Evolutionary conservation across 2,888 invertebrate species (phyloP), one percentile per base, ranked within the genome.

Genomic region (Dusona sp.): DNA sequence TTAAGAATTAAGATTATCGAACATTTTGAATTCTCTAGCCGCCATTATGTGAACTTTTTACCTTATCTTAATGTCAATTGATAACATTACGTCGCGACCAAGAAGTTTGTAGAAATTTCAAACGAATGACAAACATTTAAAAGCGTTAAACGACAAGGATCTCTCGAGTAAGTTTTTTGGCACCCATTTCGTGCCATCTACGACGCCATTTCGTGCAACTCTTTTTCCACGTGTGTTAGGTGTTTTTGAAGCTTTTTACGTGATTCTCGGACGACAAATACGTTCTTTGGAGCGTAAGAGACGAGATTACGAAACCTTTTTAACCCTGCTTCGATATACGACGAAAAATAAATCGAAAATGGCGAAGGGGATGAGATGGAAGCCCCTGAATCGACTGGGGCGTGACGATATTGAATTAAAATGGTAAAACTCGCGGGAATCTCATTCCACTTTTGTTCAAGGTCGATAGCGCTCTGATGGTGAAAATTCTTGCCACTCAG

Each of bases 381-480:
- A 75, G 45, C 25, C 25, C 33, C 33, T 4, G 75, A 38, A 57
- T 57, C 38, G 57, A 38, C 13, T 42, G 64, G 45, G 64, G 29
- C 25, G n/a, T 61, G 78, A 79, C 22, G 22, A 64, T 75, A 75
- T 75, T 75, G 64, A 57, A 38, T 74, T 48, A 54, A 74, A 74
- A 25, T 57, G 74, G 36, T 11, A 74, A 74, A 61, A 42, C 57
- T 75, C 54, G 57, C 13, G 70, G 45, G 85, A 86, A 83, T 83
- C 57, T 86, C 75, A 84, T 87, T 86, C 88, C 86, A 83, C 77
- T 85, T 88, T 85, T 84, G 86, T 86, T 88, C 87, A 88, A 89
- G 89, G 89, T 87, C 88, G 61, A 61, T 61, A 61, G 61, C 61
- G 51, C 75, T 79, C 64, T 36, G 83, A 77, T 83, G 81, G 73